Evolutionary conservation across 2,888 invertebrate species (phyloP).

Genomic region (Rotaria sp.): DNA sequence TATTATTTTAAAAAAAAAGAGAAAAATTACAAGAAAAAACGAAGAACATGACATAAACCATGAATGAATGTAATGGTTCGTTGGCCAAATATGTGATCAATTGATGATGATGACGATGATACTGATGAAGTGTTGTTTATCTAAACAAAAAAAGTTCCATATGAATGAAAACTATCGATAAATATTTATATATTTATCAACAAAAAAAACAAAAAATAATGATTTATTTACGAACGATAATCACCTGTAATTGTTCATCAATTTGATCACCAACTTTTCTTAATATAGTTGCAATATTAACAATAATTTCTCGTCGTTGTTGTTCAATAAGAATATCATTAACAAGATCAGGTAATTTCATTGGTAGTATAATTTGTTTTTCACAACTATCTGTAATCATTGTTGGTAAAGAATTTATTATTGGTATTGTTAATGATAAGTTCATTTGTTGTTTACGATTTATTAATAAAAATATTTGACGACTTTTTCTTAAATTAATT

Average conservation of each 20-base stretch:
- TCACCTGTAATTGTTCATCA: background rate
- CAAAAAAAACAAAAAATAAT: too few species aligned
- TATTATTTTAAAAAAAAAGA: background rate
- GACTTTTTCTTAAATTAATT: background rate
- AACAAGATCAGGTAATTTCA: background rate
- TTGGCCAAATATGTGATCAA: background rate
- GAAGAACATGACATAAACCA: background rate
- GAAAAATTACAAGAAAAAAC: background rate
- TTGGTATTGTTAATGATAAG: background rate
- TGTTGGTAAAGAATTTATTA: background rate
- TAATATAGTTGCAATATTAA: background rate
- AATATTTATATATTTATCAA: background rate
- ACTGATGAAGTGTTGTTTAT: background rate
- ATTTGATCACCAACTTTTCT: constrained; percentile 22
- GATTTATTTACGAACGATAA: background rate
- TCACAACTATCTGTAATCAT: background rate
- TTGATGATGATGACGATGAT: background rate
- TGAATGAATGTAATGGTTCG: background rate
- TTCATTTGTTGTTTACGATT: background rate
- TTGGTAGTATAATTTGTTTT: background rate
- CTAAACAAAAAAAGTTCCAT: background rate
- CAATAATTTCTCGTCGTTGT: background rate
- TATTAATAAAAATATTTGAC: background rate
- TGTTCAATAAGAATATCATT: background rate
- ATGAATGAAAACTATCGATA: background rate